Base-by-base conservation (phyloP, 2,797 vertebrate genomes). In the Gymnothorax reevesii region DNA sequence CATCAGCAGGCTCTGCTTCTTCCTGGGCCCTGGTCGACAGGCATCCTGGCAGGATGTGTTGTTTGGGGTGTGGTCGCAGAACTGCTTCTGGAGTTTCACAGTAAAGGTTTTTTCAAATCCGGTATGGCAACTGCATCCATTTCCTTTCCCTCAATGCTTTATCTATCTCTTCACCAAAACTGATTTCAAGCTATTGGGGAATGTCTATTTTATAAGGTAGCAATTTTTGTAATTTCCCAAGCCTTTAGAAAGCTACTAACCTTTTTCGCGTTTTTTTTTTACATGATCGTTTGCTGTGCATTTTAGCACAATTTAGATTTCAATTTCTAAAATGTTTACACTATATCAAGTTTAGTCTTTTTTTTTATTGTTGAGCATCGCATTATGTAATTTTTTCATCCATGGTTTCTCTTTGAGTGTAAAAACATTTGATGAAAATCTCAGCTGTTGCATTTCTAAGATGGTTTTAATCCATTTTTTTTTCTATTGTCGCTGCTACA, bases 21-120 rank as follows among this genome's bases (percentile, higher is more conserved):
- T 64, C 95, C 95, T 59, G 87, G 93, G 22, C 93, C 95, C 0
- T 94, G 94, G 95, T 96, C 95, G 91, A 96, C 95, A 6, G 95
- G 94, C 2, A 75, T 93, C 10, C 95, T 98, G 94, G 93, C 93
- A 82, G 96, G 92, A 52, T 97, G 96, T 90, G 94, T 98, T 79
- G 91, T 95, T 84, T 98, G 97, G 97, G 96, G 97, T 7, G 92
- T 97, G 0, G 79, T 95, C 57, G 82, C 89, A 33, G 96, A 98
- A 27, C 75, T 97, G 89, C 85, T 97, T 85, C 92, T 98, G 85
- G 95, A 97, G 90, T 89, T 96, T 83, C 96, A 97, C 87, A 92
- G 94, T 85, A 96, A 94, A 90, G 93, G 94, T 9, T 92, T 95
- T 2, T 79, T 96, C 88, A 89, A 87, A 52, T 95, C 92, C 94